phyloP scores from a whole-genome alignment of 2,888 invertebrate species.

The Drosophila cracens region DNA sequence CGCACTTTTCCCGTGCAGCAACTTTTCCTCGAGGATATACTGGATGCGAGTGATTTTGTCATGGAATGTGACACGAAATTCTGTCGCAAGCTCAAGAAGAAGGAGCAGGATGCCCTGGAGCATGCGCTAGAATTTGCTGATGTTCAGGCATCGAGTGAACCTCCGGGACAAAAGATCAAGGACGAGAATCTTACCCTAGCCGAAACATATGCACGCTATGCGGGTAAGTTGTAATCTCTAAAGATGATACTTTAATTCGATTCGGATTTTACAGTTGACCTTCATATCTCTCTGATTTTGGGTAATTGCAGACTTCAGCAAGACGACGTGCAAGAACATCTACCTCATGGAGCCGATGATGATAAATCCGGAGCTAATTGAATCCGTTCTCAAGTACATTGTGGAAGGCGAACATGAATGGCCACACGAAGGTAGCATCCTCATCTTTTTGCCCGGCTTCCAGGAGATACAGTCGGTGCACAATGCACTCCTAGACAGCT shows the following conservation, averaged over 20 bases:
- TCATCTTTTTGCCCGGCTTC: slow-evolving; percentile 92
- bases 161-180: slow-evolving; percentile 87
- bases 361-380: slow-evolving; percentile 92
- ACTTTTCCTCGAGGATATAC: slow-evolving; percentile 92
- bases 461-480: slow-evolving; percentile 91
- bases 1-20: slow-evolving; percentile 94
- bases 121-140: slow-evolving; percentile 89
- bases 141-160: slow-evolving; percentile 86
- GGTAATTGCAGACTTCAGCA: slow-evolving; percentile 85
- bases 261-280: background rate
- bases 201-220: slow-evolving; percentile 89
- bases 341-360: slow-evolving; percentile 91
- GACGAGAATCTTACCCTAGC: slow-evolving; percentile 90
- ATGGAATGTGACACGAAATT: slow-evolving; percentile 87
- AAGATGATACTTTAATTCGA: background rate
- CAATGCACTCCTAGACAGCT: slow-evolving; percentile 89
- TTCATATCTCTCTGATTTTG: background rate
- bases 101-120: slow-evolving; percentile 87
- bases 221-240: slow-evolving; percentile 82
- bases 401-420: slow-evolving; percentile 88
- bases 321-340: slow-evolving; percentile 89
- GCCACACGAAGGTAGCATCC: slow-evolving; percentile 88
- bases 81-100: slow-evolving; percentile 88
- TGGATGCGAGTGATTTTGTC: slow-evolving; percentile 88
- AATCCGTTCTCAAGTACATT: slow-evolving; percentile 89